Base-by-base conservation (phyloP, 2,113 vertebrate genomes). In the Vidua chalybeata region DNA sequence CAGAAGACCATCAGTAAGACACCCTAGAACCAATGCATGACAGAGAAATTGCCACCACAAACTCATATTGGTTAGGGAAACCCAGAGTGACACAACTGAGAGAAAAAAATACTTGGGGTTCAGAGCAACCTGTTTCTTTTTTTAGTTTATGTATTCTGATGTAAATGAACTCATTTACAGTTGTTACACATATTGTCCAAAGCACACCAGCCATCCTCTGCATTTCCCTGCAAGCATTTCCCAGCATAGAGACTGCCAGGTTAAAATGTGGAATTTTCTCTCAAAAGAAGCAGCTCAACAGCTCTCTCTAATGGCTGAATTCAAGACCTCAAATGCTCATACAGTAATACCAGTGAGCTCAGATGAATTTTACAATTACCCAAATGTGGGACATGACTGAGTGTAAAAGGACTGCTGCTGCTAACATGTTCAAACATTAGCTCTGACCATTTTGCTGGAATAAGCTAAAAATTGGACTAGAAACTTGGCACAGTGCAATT, bases 271-370 rank as follows among this genome's bases (percentile, higher is more conserved):
- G 61, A 88, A 45, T 55, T 31, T 17, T 80, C 45, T 69, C 62
- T 86, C 56, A 16, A 11, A 2, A 59, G 82, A 52, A 71, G 45
- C 52, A 92, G 85, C 88, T 69, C 90, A 90, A 85, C 39, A 90
- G 94, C 91, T 91, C 81, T 43, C 84, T 91, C 85, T 81, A 88
- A 92, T 37, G 85, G 92, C 72, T 58, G 24, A 88, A 89, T 45
- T 69, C 18, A 11, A 90, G 78, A 39, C 72, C 61, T 78, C 48
- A 67, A 22, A 37, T 17, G 24, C 31, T 49, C 10, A 0, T 15
- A 23, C 16, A 55, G 10, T 3, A 10, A 8, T 24, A 48, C 4
- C 48, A 22, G 3, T 18, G 31, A 88, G 76, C 39, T 88, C 72
- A 35, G 54, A 64, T 23, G 30, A 77, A 13, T n/a, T 45, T 39